Evolutionary conservation across 1,140 invertebrate genomes (phyloP).

Genomic region (Procambarus virginalis): DNA sequence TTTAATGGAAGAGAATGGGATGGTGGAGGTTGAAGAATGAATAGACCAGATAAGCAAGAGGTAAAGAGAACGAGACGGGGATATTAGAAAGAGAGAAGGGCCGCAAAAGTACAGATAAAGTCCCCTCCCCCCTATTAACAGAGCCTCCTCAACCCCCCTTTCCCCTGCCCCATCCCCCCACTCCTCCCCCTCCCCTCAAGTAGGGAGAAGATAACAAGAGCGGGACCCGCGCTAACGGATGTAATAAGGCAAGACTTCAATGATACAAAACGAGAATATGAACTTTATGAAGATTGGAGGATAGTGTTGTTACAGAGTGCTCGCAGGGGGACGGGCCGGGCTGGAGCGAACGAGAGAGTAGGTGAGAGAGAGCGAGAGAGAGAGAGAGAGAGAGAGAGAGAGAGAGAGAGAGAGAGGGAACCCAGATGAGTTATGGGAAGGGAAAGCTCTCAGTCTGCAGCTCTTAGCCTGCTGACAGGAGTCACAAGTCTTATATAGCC

Average conservation of each 20-base stretch:
- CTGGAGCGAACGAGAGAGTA: not conserved
- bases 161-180: not conserved
- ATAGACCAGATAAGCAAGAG: too few relatives aligned
- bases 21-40: not conserved
- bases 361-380: not conserved
- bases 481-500: too few relatives aligned
- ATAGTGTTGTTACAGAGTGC: conserved; percentile 15
- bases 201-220: conserved; percentile 4
- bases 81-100: too few relatives aligned
- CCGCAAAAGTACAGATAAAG: too few relatives aligned
- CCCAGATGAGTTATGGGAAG: too few relatives aligned
- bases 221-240: not conserved
- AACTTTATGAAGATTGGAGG: conserved; percentile 61
- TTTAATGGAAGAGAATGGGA: not conserved
- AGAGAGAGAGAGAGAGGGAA: not conserved
- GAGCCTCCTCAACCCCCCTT: not conserved
- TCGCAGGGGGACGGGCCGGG: too few relatives aligned
- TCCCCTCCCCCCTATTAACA: not conserved
- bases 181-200: not conserved
- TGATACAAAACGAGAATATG: conserved; percentile 36
- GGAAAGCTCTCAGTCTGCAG: too few relatives aligned
- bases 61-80: too few relatives aligned
- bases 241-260: conserved; percentile 50
- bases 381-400: not conserved
- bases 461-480: too few relatives aligned